These are phyloP conservation scores for Scolopax rusticola DNA, from an alignment of 2,797 vertebrate species.

Conservation along the genomic window DNA sequence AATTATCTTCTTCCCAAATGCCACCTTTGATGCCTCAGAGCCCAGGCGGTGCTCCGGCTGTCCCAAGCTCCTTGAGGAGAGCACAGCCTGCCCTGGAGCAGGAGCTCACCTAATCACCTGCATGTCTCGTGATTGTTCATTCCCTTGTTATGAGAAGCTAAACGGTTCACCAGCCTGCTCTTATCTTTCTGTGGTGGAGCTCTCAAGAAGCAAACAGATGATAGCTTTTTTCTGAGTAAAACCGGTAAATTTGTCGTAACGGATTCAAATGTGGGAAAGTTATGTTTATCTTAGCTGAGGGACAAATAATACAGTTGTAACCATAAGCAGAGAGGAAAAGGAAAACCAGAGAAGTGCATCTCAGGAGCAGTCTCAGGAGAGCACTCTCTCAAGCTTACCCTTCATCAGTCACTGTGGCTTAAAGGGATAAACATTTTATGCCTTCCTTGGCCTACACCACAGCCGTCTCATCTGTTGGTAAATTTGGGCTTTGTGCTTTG, in stretches of 20 bases:
- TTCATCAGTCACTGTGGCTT: conserved; percentile 11
- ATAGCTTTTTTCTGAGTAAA: neutral
- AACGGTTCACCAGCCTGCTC: neutral
- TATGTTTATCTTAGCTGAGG: conserved; percentile 4
- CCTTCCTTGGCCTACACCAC: neutral
- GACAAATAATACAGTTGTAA: conserved; percentile 7
- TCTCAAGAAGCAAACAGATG: neutral
- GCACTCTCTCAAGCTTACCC: neutral
- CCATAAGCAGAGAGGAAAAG: neutral
- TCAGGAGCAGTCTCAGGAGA: neutral
- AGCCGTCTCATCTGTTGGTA: neutral
- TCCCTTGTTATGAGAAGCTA: neutral
- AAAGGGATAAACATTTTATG: conserved; percentile 37
- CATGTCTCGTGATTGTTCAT: neutral
- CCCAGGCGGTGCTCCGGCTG: neutral
- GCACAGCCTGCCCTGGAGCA: neutral
- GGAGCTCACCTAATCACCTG: fast-evolving
- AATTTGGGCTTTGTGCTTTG: neutral
- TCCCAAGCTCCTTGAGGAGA: neutral
- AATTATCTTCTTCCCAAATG: neutral
- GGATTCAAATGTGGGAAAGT: neutral
- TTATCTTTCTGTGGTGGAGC: conserved; percentile 14
- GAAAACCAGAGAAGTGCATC: neutral
- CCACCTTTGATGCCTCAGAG: neutral
- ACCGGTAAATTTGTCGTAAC: neutral